Evolutionary conservation across 2,797 vertebrate species (phyloP), one percentile per base, ranked within the genome.

Genomic region (Darevskia nairensis): DNA sequence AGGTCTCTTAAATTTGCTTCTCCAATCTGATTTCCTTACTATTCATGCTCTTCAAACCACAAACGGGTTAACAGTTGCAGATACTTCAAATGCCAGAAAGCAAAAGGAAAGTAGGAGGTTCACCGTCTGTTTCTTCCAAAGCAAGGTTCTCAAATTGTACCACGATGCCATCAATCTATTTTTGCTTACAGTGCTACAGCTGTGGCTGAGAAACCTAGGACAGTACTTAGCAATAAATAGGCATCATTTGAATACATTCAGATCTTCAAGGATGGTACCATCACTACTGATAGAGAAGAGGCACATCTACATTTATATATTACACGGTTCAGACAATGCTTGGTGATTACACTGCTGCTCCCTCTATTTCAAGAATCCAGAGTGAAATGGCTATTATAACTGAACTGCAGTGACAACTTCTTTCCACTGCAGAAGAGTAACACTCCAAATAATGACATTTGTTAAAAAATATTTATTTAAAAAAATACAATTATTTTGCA

Each of bases 391-490:
- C 41, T 23, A 41, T 23, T 64, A 35, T 71, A 68, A 81, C 25
- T 55, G 21, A 39, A 50, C 80, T 27, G 10, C 85, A 88, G 29
- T 78, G 86, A 80, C 0, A 13, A 87, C 89, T 88, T 89, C 88
- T 85, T 92, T 91, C 89, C 79, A 90, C 84, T 66, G 10, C 79
- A 35, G 79, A 25, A 86, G 27, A 35, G 1, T 61, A 21, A 61
- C 85, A 80, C 44, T 89, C 44, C 23, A 77, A 80, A 13, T 76
- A 87, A 79, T 6, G 91, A 64, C 88, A 95, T 94, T 96, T 96
- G 96, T 96, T 97, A 97, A 97, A 97, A 97, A 97, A 96, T 96
- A 89, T 97, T 97, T 97, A 97, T 97, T 96, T 96, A 97, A 96
- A 97, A 97, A 97, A 97, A 97, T 97, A 97, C 97, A 96, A 94